These are phyloP conservation scores for Trichomalopsis sarcophagae DNA, from an alignment of 1,140 invertebrate species.

Conservation along the genomic window DNA sequence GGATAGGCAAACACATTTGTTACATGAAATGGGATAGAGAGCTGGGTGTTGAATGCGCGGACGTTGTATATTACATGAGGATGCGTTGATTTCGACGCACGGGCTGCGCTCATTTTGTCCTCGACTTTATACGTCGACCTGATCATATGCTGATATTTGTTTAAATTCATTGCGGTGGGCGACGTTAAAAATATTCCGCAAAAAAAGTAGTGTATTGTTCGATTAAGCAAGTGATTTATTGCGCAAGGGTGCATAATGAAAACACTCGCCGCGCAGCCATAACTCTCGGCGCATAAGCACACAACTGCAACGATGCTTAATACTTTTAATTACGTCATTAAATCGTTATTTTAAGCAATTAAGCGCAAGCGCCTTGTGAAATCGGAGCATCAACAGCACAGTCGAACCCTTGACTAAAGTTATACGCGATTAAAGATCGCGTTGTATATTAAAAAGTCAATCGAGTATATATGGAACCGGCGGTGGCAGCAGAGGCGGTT, in stretches of 20 bases:
- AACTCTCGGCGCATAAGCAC: background rate
- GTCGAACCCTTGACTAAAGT: background rate
- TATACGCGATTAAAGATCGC: constrained; percentile 13
- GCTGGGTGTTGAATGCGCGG: no score
- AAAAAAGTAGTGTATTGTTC: background rate
- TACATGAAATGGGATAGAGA: background rate
- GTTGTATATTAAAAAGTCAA: constrained; percentile 42
- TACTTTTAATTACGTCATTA: constrained; percentile 38
- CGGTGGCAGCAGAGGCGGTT: background rate
- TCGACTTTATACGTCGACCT: no score
- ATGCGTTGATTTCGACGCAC: no score
- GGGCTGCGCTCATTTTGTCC: no score
- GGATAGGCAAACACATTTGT: background rate
- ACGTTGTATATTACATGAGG: background rate
- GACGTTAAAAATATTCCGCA: background rate
- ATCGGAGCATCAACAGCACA: background rate
- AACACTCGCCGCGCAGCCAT: background rate
- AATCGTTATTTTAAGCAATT: constrained; percentile 18
- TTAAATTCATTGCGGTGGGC: no score
- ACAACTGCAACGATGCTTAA: background rate
- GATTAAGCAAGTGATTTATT: background rate
- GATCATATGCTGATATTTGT: no score
- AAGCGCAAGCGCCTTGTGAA: constrained; percentile 12
- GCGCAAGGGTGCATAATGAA: constrained; percentile 1
- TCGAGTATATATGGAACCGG: background rate